These are phyloP conservation scores for Mimas tiliae DNA, from an alignment of 2,888 invertebrate species.

Conservation along the genomic window DNA sequence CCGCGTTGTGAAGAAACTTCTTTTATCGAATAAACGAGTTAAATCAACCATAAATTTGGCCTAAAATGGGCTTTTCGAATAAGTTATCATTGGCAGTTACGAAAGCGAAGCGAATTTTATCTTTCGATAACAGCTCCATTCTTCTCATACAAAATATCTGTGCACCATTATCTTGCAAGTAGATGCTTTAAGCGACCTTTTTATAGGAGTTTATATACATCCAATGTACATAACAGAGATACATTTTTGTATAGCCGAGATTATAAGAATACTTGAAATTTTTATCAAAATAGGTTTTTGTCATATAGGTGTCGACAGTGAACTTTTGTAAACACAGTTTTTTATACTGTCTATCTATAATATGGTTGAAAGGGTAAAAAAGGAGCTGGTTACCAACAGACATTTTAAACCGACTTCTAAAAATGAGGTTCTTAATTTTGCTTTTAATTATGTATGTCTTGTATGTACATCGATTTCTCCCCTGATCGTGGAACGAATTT, in stretches of 20 bases:
- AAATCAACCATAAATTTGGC: conserved; percentile 74
- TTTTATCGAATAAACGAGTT: conserved; percentile 70
- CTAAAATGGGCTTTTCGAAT: conserved; percentile 70
- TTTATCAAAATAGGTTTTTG: no score
- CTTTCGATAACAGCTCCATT: conserved; percentile 58
- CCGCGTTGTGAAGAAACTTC: conserved; percentile 58
- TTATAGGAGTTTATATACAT: neutral
- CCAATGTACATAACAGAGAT: conserved; percentile 1
- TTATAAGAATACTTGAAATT: neutral
- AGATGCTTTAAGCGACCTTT: conserved; percentile 21
- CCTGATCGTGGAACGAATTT: no score
- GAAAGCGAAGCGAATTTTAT: conserved; percentile 66
- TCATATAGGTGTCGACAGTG: neutral
- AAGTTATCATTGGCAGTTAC: conserved; percentile 77
- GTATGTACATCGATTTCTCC: no score
- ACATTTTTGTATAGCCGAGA: neutral
- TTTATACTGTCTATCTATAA: neutral
- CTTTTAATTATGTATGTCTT: no score
- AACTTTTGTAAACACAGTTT: neutral
- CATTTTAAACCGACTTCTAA: no score
- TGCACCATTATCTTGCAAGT: conserved; percentile 19
- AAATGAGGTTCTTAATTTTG: no score
- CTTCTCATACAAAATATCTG: conserved; percentile 47
- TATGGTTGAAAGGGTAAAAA: no score
- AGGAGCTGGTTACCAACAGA: no score